A percentile compares a stretch with the other conserved stretches of the same genome.
phyloP scores from a whole-genome alignment of 30 jellyfish, hydroid and myxozoan species.

The Aurelia sp. region DNA sequence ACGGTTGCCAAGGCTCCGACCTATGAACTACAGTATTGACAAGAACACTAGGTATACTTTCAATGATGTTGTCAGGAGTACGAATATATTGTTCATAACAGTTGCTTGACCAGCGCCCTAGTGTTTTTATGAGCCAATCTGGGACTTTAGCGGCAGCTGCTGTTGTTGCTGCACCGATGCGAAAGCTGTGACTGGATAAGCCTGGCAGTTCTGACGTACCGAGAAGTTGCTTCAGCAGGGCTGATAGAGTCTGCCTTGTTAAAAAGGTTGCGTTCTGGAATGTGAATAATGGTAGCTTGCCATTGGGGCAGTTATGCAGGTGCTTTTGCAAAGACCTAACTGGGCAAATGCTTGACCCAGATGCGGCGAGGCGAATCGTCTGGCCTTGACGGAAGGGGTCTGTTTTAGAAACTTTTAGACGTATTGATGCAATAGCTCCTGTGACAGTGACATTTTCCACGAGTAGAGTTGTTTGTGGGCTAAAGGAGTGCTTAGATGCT shows the following conservation, averaged over 20 bases:
- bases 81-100: conserved; percentile 7
- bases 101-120: conserved; percentile 24
- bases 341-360: not conserved
- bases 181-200: conserved; percentile 20
- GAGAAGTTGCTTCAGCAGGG: not conserved
- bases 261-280: not conserved
- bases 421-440: not conserved
- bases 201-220: not conserved
- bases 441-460: not conserved
- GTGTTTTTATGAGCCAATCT: conserved; percentile 27
- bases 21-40: conserved; percentile 11
- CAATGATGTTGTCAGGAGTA: conserved; percentile 5
- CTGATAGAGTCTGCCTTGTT: conserved; percentile 1
- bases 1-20: conserved; percentile 22
- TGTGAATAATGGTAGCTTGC: not conserved
- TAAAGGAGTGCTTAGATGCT: not conserved
- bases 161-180: conserved; percentile 39
- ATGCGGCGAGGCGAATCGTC: not conserved
- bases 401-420: conserved; percentile 22
- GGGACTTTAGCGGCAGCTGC: conserved; percentile 18
- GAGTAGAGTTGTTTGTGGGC: not conserved
- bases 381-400: conserved; percentile 45
- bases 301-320: not conserved
- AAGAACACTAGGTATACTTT: not conserved
- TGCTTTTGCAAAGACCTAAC: not conserved